These are phyloP conservation scores for Eulimnadia texana DNA, from an alignment of 1,140 invertebrate species.

Conservation along the genomic window DNA sequence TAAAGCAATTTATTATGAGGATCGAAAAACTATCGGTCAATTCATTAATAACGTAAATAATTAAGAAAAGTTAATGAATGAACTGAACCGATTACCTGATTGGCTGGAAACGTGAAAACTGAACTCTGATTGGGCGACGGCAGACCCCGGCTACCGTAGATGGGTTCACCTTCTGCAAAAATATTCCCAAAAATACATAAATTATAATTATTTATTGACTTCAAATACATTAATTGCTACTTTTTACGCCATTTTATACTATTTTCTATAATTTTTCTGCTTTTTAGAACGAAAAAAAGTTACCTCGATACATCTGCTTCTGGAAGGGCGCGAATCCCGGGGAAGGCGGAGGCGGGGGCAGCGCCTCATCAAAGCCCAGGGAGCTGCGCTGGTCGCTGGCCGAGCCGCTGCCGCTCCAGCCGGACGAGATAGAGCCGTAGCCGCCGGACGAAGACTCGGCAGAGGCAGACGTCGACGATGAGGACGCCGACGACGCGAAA, in stretches of 20 bases:
- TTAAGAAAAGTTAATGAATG: not conserved
- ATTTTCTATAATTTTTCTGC: not conserved
- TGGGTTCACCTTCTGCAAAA: constrained; percentile 7
- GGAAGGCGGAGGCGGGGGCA: constrained; percentile 7
- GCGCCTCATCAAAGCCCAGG: constrained; percentile 9
- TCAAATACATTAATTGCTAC: no score
- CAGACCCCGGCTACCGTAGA: constrained; percentile 11
- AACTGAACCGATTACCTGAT: not conserved
- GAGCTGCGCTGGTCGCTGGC: constrained; percentile 16
- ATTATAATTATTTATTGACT: not conserved
- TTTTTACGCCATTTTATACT: no score
- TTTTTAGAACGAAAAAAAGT: not conserved
- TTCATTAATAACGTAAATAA: not conserved
- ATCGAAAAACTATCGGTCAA: constrained; percentile 9
- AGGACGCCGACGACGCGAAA: constrained; percentile 17
- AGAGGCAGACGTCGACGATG: constrained; percentile 34
- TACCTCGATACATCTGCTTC: not conserved
- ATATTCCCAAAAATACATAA: not conserved
- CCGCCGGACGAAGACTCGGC: constrained; percentile 39
- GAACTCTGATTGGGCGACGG: constrained; percentile 7
- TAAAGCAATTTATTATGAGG: no score
- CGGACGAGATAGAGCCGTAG: constrained; percentile 18
- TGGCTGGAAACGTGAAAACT: constrained; percentile 9
- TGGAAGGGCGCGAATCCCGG: not conserved
- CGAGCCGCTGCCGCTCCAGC: constrained; percentile 32